phyloP scores from a whole-genome alignment of 2,797 vertebrate species.

The Merluccius polli region DNA sequence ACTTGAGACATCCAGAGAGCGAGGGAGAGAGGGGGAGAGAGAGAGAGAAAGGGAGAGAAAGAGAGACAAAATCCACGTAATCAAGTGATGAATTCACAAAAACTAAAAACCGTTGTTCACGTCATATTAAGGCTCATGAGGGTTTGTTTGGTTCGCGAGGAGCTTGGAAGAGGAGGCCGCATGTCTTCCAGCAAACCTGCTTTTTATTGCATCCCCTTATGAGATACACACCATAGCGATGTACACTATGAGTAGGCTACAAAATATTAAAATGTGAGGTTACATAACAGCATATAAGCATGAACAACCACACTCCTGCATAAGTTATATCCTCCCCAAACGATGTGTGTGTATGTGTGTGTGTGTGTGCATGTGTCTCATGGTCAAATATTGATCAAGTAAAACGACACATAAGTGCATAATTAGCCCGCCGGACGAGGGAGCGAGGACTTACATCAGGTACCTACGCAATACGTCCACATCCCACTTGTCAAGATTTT shows the following conservation, averaged over 20 bases:
- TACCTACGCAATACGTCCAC: too few relatives aligned
- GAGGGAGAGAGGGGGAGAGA: neutral
- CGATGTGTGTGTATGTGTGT: too few relatives aligned
- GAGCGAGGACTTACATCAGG: too few relatives aligned
- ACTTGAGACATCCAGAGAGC: neutral
- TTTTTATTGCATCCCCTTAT: neutral
- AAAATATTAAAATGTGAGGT: neutral
- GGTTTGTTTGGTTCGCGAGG: neutral
- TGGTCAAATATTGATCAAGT: too few relatives aligned
- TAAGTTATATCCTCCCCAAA: too few relatives aligned
- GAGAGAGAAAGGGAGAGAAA: neutral
- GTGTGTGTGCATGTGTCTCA: too few relatives aligned
- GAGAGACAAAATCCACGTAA: conserved; percentile 12
- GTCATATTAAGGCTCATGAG: neutral
- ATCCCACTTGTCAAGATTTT: neutral
- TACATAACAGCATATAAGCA: too few relatives aligned
- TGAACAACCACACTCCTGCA: too few relatives aligned
- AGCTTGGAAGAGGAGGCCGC: neutral
- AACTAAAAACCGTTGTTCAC: neutral
- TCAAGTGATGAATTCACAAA: conserved; percentile 12
- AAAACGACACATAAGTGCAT: too few relatives aligned
- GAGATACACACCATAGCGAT: too few relatives aligned
- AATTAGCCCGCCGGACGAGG: too few relatives aligned
- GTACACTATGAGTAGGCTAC: too few relatives aligned
- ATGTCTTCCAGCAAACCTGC: neutral